phyloP scores from a whole-genome alignment of 1,140 invertebrate species.

The Dermatophagoides farinae region DNA sequence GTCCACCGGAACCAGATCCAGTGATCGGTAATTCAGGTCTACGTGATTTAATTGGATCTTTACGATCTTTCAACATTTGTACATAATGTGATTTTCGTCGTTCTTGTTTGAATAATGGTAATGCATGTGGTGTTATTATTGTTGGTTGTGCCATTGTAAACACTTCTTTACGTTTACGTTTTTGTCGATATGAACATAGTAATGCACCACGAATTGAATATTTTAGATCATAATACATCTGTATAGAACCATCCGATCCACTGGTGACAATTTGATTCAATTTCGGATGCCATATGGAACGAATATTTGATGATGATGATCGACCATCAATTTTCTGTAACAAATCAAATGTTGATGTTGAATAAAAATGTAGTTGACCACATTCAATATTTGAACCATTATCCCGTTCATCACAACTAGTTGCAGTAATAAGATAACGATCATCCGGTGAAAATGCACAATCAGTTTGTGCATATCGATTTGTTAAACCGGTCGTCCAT shows the following conservation, averaged over 20 bases:
- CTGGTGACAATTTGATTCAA: slow-evolving; percentile 88
- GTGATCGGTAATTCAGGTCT: slow-evolving; percentile 84
- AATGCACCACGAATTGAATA: slow-evolving; percentile 65
- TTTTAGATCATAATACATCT: slow-evolving; percentile 71
- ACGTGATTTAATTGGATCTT: slow-evolving; percentile 76
- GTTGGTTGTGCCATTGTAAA: slow-evolving; percentile 74
- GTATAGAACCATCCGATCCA: slow-evolving; percentile 70
- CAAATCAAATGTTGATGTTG: slow-evolving; percentile 41
- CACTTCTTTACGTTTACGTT: slow-evolving; percentile 28
- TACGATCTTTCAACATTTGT: slow-evolving; percentile 69
- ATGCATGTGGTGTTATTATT: slow-evolving; percentile 73
- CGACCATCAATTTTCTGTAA: slow-evolving; percentile 45
- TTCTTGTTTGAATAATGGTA: slow-evolving; percentile 85
- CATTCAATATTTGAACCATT: slow-evolving; percentile 36
- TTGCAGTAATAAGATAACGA: slow-evolving; percentile 62
- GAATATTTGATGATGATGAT: slow-evolving; percentile 49
- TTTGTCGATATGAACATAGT: slow-evolving; percentile 64
- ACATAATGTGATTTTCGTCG: slow-evolving; percentile 68
- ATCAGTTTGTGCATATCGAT: slow-evolving; percentile 59
- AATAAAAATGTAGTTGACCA: slow-evolving; percentile 61
- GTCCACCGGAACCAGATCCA: slow-evolving; percentile 55
- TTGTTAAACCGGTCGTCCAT: slow-evolving; percentile 45
- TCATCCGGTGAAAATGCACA: slow-evolving; percentile 88
- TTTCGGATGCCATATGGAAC: slow-evolving; percentile 84
- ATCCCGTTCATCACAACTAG: slow-evolving; percentile 37